These are phyloP conservation scores for Antedon bifida DNA, from an alignment of 35 echinoderm and acorn worm species.

Conservation along the genomic window DNA sequence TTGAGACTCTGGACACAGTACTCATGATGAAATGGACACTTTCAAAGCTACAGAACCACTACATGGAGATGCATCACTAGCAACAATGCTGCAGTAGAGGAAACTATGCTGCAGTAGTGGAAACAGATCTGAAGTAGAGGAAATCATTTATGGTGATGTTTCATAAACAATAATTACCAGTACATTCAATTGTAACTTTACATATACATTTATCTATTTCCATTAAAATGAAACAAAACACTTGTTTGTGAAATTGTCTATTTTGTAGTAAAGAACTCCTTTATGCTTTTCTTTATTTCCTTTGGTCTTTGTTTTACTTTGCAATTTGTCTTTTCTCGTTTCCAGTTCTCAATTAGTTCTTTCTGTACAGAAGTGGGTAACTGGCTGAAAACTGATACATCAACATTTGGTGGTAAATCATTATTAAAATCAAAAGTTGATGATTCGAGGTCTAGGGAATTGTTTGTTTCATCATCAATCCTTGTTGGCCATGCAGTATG, in stretches of 20 bases:
- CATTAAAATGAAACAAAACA: too few relatives aligned
- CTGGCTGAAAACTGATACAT: slow-evolving; percentile 22
- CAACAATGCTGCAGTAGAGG: too few relatives aligned
- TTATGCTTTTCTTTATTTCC: neutral
- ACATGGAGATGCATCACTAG: too few relatives aligned
- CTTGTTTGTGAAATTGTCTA: neutral
- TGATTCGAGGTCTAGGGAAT: neutral
- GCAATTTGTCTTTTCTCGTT: neutral
- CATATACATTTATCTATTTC: too few relatives aligned
- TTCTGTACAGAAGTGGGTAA: slow-evolving; percentile 42
- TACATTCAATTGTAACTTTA: too few relatives aligned
- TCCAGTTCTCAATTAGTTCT: slow-evolving; percentile 56
- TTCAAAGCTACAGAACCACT: too few relatives aligned
- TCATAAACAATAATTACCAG: too few relatives aligned
- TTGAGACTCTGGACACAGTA: too few relatives aligned
- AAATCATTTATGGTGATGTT: too few relatives aligned
- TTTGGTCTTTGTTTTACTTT: neutral
- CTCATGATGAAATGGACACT: too few relatives aligned
- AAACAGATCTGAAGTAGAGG: too few relatives aligned
- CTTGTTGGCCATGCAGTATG: neutral
- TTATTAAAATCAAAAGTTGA: neutral
- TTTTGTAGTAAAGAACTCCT: neutral
- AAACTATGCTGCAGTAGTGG: too few relatives aligned
- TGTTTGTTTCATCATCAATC: neutral
- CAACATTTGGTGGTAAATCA: slow-evolving; percentile 30